Conservation (phyloP, 2,888 invertebrate genomes). For the Chelonus formosanus region DNA sequence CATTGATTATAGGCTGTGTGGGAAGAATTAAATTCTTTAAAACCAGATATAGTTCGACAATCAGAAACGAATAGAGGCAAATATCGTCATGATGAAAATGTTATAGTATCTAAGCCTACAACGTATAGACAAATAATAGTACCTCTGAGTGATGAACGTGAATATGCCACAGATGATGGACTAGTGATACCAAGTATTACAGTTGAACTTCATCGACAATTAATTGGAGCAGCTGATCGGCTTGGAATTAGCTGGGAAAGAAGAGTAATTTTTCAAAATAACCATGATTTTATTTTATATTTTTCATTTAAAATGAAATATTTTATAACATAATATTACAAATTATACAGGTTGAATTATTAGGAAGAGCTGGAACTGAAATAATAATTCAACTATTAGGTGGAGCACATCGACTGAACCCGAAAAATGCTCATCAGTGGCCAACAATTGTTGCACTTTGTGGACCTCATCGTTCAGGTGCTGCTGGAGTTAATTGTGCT, state of each 20-base stretch:
- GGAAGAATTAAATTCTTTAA: slow-evolving; percentile 76
- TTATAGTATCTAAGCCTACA: slow-evolving; percentile 74
- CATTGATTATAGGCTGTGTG: slow-evolving; percentile 70
- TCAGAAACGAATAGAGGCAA: slow-evolving; percentile 65
- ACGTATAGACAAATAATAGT: slow-evolving; percentile 76
- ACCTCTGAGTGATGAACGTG: slow-evolving; percentile 70
- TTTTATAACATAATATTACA: not conserved
- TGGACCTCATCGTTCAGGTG: slow-evolving; percentile 74
- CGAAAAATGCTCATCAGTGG: slow-evolving; percentile 88
- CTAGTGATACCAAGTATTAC: slow-evolving; percentile 81
- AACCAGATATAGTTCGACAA: slow-evolving; percentile 71
- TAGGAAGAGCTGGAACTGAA: slow-evolving; percentile 86
- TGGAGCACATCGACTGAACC: slow-evolving; percentile 83
- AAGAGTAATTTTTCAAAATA: slow-evolving; percentile 47
- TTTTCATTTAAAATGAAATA: not conserved
- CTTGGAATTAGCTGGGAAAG: slow-evolving; percentile 74
- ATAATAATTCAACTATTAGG: slow-evolving; percentile 85
- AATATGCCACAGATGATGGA: slow-evolving; percentile 85
- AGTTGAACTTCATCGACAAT: slow-evolving; percentile 71
- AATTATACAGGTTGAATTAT: slow-evolving; percentile 71
- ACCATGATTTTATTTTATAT: not conserved
- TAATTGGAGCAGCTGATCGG: slow-evolving; percentile 76
- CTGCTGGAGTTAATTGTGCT: slow-evolving; percentile 78
- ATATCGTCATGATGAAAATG: slow-evolving; percentile 87
- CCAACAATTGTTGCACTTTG: slow-evolving; percentile 82